Percentiles rank a stretch among this genome's conserved stretches.
phyloP scores from a whole-genome alignment of 2,113 vertebrate species.

The Triplophysa dalaica region DNA sequence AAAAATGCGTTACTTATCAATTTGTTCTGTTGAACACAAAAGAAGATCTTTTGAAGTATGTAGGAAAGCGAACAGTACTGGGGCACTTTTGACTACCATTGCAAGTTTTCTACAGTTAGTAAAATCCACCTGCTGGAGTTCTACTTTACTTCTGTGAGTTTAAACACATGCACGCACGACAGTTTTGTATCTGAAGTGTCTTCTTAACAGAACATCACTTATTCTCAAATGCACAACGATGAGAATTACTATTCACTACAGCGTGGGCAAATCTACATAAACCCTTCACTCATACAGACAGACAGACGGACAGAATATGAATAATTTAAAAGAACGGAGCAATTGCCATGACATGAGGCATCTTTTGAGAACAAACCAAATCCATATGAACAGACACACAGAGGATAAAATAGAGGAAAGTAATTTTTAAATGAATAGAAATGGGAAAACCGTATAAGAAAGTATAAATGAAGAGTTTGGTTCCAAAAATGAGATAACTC shows the following conservation, averaged over 20 bases:
- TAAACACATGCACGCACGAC: not conserved
- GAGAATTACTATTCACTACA: slow-evolving; percentile 33
- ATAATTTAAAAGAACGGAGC: slow-evolving; percentile 34
- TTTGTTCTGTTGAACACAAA: too few species aligned
- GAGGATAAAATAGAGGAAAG: not conserved
- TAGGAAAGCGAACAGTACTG: too few species aligned
- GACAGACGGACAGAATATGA: slow-evolving; percentile 23
- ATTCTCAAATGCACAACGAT: not conserved
- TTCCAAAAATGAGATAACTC: too few species aligned
- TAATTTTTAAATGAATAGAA: not conserved
- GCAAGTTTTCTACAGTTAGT: not conserved
- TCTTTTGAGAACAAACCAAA: slow-evolving; percentile 10
- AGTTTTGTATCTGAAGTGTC: not conserved
- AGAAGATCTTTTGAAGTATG: too few species aligned
- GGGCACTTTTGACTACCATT: too few species aligned
- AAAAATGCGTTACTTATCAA: too few species aligned
- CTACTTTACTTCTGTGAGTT: not conserved
- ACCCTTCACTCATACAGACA: slow-evolving; percentile 37
- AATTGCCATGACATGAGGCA: slow-evolving; percentile 32
- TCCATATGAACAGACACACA: not conserved
- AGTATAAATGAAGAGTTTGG: too few species aligned
- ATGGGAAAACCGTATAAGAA: not conserved
- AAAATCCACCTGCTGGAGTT: not conserved
- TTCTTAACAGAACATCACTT: slow-evolving; percentile 2
- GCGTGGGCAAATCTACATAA: slow-evolving; percentile 39